A percentile compares a stretch with the other conserved stretches of the same genome.
Evolutionary conservation across 2,113 vertebrate genomes (phyloP).

Genomic region (Junco hyemalis): DNA sequence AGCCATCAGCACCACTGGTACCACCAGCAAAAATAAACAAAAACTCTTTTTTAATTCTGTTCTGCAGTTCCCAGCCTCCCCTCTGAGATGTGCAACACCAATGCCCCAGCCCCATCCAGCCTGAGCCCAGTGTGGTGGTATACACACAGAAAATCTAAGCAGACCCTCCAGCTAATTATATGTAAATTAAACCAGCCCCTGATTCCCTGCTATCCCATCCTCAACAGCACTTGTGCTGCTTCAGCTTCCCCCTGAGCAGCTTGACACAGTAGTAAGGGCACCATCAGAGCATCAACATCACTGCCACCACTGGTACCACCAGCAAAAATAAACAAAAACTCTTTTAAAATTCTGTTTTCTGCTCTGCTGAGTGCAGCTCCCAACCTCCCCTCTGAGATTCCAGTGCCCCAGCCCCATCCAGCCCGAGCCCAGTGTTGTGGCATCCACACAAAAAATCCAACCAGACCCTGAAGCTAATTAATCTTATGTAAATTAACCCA

Average conservation of each 20-base stretch:
- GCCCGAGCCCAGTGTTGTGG: background rate
- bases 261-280: fast-evolving
- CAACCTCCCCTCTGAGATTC: background rate
- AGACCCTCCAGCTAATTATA: constrained; percentile 47
- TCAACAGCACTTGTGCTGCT: no score
- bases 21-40: background rate
- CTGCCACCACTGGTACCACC: background rate
- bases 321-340: background rate
- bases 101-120: background rate
- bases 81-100: background rate
- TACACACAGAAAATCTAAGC: constrained; percentile 8
- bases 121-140: background rate
- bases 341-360: background rate
- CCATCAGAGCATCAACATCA: background rate
- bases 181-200: background rate
- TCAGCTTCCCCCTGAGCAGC: background rate
- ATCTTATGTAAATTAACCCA: background rate
- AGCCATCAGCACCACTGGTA: background rate
- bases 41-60: fast-evolving
- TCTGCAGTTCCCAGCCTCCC: background rate
- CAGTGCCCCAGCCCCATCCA: background rate
- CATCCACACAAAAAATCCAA: constrained; percentile 1
- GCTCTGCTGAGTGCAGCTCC: background rate
- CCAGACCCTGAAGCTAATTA: constrained; percentile 52
- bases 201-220: background rate